phyloP scores from a whole-genome alignment of 2,888 invertebrate species.

The Drosophila meridionalis region DNA sequence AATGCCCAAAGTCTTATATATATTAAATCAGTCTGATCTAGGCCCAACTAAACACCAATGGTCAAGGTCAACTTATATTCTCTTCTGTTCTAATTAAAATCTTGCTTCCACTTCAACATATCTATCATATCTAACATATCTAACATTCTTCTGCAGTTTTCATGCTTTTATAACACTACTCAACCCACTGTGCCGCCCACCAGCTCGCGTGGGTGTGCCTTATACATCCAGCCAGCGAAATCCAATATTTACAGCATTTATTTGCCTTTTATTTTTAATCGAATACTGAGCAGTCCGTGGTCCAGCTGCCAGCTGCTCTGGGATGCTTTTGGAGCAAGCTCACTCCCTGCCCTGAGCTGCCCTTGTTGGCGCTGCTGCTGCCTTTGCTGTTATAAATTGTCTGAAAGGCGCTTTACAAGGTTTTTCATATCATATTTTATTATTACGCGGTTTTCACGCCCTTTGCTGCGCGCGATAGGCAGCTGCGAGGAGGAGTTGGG shows the following conservation, averaged over 20 bases:
- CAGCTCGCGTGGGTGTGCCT: conserved; percentile 6
- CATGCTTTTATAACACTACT: not conserved
- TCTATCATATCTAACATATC: not conserved
- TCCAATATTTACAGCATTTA: conserved; percentile 55
- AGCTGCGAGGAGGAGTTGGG: not conserved
- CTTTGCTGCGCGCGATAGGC: conserved; percentile 9
- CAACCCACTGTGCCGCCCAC: conserved; percentile 28
- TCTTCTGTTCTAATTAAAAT: not conserved
- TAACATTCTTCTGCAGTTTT: not conserved
- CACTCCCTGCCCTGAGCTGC: not conserved
- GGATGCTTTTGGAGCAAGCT: conserved; percentile 1
- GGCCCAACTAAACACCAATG: too few relatives aligned
- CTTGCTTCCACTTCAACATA: not conserved
- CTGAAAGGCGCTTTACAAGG: conserved; percentile 73
- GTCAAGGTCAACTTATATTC: too few relatives aligned
- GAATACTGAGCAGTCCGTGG: conserved; percentile 44
- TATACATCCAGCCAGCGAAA: conserved; percentile 44
- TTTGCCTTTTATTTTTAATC: conserved; percentile 62
- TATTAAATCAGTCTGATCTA: too few relatives aligned
- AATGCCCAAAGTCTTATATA: too few relatives aligned
- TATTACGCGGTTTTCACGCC: conserved; percentile 72
- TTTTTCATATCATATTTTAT: conserved; percentile 75
- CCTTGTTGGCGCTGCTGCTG: conserved; percentile 11
- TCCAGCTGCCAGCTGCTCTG: conserved; percentile 26
- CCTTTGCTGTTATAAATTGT: conserved; percentile 65